Evolutionary conservation across 2,797 vertebrate genomes (phyloP), one percentile per base, ranked within the genome.

Genomic region (Cottoperca gobio): DNA sequence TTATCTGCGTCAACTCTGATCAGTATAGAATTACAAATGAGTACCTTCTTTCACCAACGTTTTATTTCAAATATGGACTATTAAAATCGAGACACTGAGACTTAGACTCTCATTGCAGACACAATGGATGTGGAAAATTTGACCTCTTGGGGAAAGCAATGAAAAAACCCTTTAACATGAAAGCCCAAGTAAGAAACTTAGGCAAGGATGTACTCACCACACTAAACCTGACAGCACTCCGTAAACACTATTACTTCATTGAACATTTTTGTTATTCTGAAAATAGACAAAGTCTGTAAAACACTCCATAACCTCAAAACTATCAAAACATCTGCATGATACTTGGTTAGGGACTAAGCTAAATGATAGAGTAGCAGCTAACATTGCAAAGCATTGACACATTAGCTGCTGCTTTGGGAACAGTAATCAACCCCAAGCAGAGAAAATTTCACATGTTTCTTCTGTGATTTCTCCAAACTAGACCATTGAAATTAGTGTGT

Each of bases 11-110:
- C 45, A 31, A 55, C 49, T 64, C 28, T 58, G 39, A 57, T 67
- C 57, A 52, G 45, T 59, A 11, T 35, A 40, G 31, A 67, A 52
- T 57, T 55, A 77, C 53, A 76, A 66, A 55, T 53, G 53, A 65
- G 17, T 23, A 35, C 33, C 49, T 71, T 76, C 40, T 39, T 57
- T 73, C 42, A 52, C 19, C 45, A 24, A 62, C 35, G 21, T 55
- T 73, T 59, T 33, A n/a, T 68, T 76, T 76, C 16, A 71, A 39
- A 54, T 78, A 12, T 68, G 66, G 60, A 71, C 12, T 0, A 49
- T 33, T 65, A 19, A 40, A 74, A 31, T 24, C 4, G 11, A 66
- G 35, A 76, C 14, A 69, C 19, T 19, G 31, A 67, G 10, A 35
- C 33, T 55, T 9, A 14, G 12, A 63, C 53, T 58, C n/a, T 26